phyloP scores from a whole-genome alignment of 2,113 vertebrate species.

The Eidolon helvum region DNA sequence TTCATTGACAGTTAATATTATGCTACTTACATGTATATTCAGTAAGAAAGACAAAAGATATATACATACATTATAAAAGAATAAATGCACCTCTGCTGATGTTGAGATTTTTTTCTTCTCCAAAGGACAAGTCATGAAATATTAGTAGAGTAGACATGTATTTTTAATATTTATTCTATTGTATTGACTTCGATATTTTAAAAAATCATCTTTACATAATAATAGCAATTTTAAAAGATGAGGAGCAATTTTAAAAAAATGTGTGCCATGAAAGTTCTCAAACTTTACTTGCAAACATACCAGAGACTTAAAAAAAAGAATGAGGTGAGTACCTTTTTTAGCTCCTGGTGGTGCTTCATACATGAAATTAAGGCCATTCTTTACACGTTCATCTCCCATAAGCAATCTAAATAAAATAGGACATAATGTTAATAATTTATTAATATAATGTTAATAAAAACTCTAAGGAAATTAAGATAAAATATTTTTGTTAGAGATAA shows the following conservation, averaged over 20 bases:
- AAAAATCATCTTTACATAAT: background rate
- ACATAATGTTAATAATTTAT: background rate
- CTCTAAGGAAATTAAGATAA: background rate
- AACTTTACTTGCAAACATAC: background rate
- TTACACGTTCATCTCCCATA: slow-evolving; percentile 98
- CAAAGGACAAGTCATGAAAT: background rate
- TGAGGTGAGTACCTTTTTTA: slow-evolving; percentile 90
- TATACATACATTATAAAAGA: background rate
- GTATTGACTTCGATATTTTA: background rate
- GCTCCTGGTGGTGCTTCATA: slow-evolving; percentile 98
- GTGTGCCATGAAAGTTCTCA: background rate
- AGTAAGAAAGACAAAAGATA: background rate
- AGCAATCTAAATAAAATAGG: slow-evolving; percentile 86
- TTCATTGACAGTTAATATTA: slow-evolving; percentile 9
- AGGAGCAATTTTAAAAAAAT: background rate
- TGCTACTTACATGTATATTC: background rate
- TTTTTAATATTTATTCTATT: slow-evolving; percentile 35
- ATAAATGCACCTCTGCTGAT: background rate
- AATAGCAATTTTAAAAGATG: slow-evolving; percentile 7
- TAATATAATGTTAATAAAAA: background rate
- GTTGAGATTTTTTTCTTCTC: background rate
- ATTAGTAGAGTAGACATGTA: background rate
- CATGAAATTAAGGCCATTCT: slow-evolving; percentile 99
- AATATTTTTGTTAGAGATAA: background rate
- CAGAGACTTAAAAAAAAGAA: slow-evolving; percentile 26